Conservation (phyloP, 1,140 invertebrate species). For the Panulirus ornatus region DNA sequence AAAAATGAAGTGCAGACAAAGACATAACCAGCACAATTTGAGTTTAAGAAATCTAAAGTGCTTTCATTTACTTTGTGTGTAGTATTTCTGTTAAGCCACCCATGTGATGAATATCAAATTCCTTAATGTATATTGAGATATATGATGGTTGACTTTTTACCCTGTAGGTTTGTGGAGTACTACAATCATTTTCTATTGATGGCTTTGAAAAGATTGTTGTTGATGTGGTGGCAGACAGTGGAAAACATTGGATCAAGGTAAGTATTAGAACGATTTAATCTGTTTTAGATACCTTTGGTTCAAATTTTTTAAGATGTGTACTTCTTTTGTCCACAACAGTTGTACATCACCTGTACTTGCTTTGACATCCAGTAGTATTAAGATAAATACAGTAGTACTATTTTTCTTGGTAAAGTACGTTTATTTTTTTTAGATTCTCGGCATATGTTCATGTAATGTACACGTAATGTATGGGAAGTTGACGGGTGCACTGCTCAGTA, state of each 20-base stretch:
- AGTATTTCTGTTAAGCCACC: background rate
- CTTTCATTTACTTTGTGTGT: background rate
- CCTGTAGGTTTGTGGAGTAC: conserved; percentile 4
- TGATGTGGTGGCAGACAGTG: conserved; percentile 48
- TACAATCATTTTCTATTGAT: conserved; percentile 24
- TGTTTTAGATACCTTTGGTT: background rate
- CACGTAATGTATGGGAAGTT: too few species aligned
- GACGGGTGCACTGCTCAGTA: too few species aligned
- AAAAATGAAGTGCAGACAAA: background rate
- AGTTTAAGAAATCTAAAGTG: background rate
- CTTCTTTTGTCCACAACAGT: background rate
- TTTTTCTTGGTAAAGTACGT: too few species aligned
- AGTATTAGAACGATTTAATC: background rate
- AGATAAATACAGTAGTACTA: background rate
- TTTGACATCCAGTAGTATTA: background rate
- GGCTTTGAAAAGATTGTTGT: conserved; percentile 42
- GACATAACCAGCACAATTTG: background rate
- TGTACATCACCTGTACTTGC: background rate
- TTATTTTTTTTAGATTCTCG: background rate
- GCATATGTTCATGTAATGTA: background rate
- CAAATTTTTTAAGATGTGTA: background rate
- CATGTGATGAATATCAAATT: background rate
- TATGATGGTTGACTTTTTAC: background rate
- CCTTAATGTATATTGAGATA: background rate
- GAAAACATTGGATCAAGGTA: conserved; percentile 53